Base-by-base conservation (phyloP, 2,113 vertebrate species). In the Malurus alboscapulatus region DNA sequence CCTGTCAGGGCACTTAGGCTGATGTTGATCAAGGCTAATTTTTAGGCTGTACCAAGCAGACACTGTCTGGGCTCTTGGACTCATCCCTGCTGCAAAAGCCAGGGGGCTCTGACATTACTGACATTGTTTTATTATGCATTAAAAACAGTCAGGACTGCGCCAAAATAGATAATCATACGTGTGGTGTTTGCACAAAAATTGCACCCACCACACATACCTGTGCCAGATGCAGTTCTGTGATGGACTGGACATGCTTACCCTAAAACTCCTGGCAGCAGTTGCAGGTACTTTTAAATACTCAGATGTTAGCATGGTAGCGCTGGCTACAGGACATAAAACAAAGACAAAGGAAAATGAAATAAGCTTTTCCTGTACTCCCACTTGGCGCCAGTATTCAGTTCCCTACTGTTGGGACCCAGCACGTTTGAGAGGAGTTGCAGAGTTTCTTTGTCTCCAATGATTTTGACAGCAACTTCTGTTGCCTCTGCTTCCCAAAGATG, bases 401-500 rank as follows among this genome's bases (percentile, higher is more conserved):
- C 26, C 22, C 22, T 19, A 6, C 50, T 47, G 26, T 50, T 65
- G 51, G 51, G 48, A 76, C 12, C 4, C 30, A 58, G 34, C 29
- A 74, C 19, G 19, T 19, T 38, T 42, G n/a, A 65, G 29, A 55
- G 21, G 9, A 29, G 16, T 87, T 54, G 29, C 50, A 84, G 34
- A 48, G 8, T 80, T 93, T 34, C 63, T 92, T 95, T 82, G 47
- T 68, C 74, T 82, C 47, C 63, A 80, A 34, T 30, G 50, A 69
- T 87, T 92, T 91, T 80, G 38, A 89, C 78, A 90, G 67, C 30
- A 59, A 55, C 81, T 89, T 92, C 73, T 92, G 92, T 26, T 95
- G 66, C 75, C 72, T 93, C 68, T 7, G 4, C 38, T 67, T 59
- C 55, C 92, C 50, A 95, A 91, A 88, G 89, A 86, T 48, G 32